Conservation (phyloP, 2,797 vertebrate species). For the Protonibea diacanthus region DNA sequence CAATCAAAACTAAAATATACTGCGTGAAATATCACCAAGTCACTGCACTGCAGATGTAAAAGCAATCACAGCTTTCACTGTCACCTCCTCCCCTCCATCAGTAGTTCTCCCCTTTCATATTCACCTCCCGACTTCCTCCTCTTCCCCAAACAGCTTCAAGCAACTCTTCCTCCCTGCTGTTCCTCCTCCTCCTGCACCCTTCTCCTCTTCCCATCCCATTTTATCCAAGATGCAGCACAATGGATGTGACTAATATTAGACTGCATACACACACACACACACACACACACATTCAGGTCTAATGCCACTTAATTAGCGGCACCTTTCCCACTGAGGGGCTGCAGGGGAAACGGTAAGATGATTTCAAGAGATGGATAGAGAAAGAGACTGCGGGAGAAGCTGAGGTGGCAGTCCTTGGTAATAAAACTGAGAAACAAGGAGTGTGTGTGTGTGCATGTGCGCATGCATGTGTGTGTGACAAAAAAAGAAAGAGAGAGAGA, state of each 20-base stretch:
- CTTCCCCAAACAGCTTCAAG: constrained; percentile 18
- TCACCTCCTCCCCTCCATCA: neutral
- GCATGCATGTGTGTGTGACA: neutral
- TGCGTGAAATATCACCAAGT: neutral
- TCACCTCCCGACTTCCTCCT: neutral
- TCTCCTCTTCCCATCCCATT: constrained; percentile 4
- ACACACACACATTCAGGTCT: constrained; percentile 33
- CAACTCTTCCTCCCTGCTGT: neutral
- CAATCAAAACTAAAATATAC: constrained; percentile 7
- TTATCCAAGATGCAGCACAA: constrained; percentile 21
- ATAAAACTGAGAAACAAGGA: constrained; percentile 21
- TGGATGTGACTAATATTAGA: constrained; percentile 47
- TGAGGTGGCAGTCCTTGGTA: constrained; percentile 23
- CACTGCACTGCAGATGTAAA: constrained; percentile 26
- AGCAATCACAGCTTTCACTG: neutral
- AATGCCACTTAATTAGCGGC: constrained; percentile 68
- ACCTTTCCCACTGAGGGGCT: constrained; percentile 43
- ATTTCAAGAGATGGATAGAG: constrained; percentile 50
- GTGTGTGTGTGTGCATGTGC: constrained; percentile 5
- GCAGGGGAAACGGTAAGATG: constrained; percentile 48
- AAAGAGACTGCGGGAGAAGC: constrained; percentile 23
- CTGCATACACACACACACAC: constrained; percentile 20
- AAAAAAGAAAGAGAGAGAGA: neutral
- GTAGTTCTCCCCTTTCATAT: constrained; percentile 1
- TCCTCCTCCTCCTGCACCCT: neutral